Base-by-base conservation (phyloP, 2,888 invertebrate genomes). In the Athetis lepigone region DNA sequence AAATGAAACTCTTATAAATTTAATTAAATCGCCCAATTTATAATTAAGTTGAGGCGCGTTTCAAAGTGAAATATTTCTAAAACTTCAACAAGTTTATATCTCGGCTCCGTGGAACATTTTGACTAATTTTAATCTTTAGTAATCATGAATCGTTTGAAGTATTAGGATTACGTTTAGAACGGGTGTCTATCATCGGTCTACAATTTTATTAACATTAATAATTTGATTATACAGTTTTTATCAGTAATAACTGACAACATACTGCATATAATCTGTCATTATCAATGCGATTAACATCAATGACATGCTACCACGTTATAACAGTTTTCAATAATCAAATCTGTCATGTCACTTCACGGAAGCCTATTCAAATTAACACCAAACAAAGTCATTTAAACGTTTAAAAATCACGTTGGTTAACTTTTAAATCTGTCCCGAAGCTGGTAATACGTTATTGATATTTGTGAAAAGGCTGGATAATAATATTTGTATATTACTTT, bases 391-490 rank as follows among this genome's bases (percentile, higher is more conserved):
- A 86, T 65, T 61, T 67, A 70, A 60, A 70, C 49, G 85, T 79
- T 84, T 86, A 76, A 81, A 89, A 89, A 87, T 86, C 80, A 83
- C 82, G 79, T 85, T 88, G 88, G 90, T 93, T 92, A 92, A 92
- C 92, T 92, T 93, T 93, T 89, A 92, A 94, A 94, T 94, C 92
- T 90, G 88, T 88, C 88, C 88, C 86, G 88, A 89, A 89, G 91
- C 91, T 86, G 86, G 92, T 94, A 94, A 93, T 93, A 92, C 92
- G 91, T 92, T 94, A 94, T 94, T 95, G 94, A 94, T 95, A 94
- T 94, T 94, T 93, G 92, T 93, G 91, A 93, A 92, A 92, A 89
- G 90, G 88, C 89, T 87, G 91, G 93, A 93, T 94, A 94, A 94
- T 94, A 94, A 95, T 95, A 94, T 94, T 95, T 95, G 94, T 93